Evolutionary conservation across 2,888 invertebrate genomes (phyloP).

Genomic region (Cheilosia scutellata): DNA sequence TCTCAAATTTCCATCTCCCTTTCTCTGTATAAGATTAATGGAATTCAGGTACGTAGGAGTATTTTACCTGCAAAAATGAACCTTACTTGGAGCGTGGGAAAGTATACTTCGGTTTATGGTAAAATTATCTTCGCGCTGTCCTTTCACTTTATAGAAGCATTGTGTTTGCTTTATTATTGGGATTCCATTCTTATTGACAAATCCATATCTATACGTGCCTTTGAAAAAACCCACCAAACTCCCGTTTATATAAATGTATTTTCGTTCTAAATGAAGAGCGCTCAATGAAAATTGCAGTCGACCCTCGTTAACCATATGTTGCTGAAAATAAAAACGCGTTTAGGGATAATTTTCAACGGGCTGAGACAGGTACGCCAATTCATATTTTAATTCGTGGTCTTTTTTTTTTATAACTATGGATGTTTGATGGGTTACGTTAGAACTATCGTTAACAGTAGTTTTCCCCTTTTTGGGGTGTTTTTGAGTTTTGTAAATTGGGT

Average conservation of each 20-base stretch:
- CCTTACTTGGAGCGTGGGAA: constrained; percentile 63
- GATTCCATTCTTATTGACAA: constrained; percentile 65
- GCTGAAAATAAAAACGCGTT: constrained; percentile 71
- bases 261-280: constrained; percentile 8
- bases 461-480: constrained; percentile 24
- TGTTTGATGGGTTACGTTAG: not conserved
- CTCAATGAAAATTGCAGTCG: constrained; percentile 50
- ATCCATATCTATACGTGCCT: constrained; percentile 56
- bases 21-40: not conserved
- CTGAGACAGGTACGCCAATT: constrained; percentile 33
- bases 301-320: constrained; percentile 83
- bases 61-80: constrained; percentile 55
- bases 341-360: constrained; percentile 35
- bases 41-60: not conserved
- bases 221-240: constrained; percentile 60
- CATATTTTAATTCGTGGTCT: constrained; percentile 51
- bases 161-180: constrained; percentile 50
- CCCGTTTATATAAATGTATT: constrained; percentile 29
- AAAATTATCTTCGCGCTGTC: constrained; percentile 48
- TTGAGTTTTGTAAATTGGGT: no score
- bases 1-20: constrained; percentile 18
- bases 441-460: constrained; percentile 19
- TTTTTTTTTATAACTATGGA: not conserved
- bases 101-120: constrained; percentile 33
- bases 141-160: constrained; percentile 46